phyloP scores from a whole-genome alignment of 2,888 invertebrate genomes.

The Lepidochrysops patricia region DNA sequence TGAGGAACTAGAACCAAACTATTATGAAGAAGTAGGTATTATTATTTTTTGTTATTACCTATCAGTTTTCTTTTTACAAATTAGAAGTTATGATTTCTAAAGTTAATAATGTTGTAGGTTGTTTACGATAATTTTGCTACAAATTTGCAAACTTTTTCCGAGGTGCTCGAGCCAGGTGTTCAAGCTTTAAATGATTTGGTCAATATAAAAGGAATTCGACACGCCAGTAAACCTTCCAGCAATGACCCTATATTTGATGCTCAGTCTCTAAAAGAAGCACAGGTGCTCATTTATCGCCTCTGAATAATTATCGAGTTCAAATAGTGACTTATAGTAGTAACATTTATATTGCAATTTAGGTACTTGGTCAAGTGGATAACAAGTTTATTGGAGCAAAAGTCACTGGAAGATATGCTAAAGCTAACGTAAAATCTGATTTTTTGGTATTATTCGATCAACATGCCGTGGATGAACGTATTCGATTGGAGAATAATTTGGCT shows the following conservation, averaged over 20 bases:
- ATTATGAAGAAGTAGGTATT: conserved; percentile 47
- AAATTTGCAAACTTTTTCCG: conserved; percentile 56
- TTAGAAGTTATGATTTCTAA: background rate
- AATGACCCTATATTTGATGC: conserved; percentile 49
- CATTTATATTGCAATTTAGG: conserved; percentile 43
- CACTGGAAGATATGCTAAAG: conserved; percentile 30
- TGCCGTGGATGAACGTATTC: conserved; percentile 88
- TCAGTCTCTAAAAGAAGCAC: conserved; percentile 37
- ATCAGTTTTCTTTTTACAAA: background rate
- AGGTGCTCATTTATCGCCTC: background rate
- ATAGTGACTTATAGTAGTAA: background rate
- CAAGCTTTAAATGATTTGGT: conserved; percentile 37
- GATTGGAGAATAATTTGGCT: conserved; percentile 80
- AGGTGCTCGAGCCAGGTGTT: conserved; percentile 49
- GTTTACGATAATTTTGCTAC: conserved; percentile 61
- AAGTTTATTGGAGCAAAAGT: conserved; percentile 79
- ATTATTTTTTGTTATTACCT: background rate
- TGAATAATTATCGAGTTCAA: background rate
- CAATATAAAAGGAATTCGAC: conserved; percentile 40
- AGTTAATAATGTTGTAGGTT: conserved; percentile 32
- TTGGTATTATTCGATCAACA: conserved; percentile 89
- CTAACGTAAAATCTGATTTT: conserved; percentile 50
- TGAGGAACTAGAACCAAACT: conserved; percentile 37
- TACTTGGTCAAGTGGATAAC: conserved; percentile 83
- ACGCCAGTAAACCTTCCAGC: conserved; percentile 37